Evolutionary conservation across 1,140 invertebrate genomes (phyloP), one percentile per base, ranked within the genome.

Genomic region (Dryas iulia): DNA sequence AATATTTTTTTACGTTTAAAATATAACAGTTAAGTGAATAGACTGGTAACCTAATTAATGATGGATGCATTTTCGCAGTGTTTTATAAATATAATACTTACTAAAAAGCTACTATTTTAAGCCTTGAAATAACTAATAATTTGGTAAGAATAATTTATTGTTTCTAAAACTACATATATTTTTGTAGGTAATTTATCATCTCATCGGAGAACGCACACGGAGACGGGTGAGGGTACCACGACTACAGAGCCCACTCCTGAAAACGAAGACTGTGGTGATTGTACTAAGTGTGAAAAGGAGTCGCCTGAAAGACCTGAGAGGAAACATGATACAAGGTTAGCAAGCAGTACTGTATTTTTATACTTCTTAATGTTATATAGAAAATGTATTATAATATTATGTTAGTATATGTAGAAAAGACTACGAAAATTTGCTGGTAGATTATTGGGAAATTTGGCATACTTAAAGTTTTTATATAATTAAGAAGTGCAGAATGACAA

Each of bases 171-270:
- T 39, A 39, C n/a, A 10, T 21, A 5, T 58, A 1, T 8, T 47
- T 47, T 7, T 53, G 3, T 25, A 94, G 93, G 92, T 39, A 98
- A 99, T 92, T 93, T 99, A 64, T 95, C 97, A 61, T 96, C 96
- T 1, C 98, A 99, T 85, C 94, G 97, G 75, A 94, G 97, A 62
- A 97, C 97, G 24, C 98, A 99, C 86, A 96, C 96, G 14, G 97
- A 96, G 39, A 97, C 98, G 81, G 72, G 52, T 1, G 84, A 78
- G 12, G 62, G 54, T 10, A 52, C 68, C 3, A 35, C 71, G 3
- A 66, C 23, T 8, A 62, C 59, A 0, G 82, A 82, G 25, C 61
- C 77, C 0, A 67, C 75, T 7, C 8, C 77, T 3, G 77, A 76
- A 11, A 61, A 65, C 5, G 82, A 82, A 52, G 81, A 81, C 18